A percentile compares a stretch with the other conserved stretches of the same genome.
phyloP scores from a whole-genome alignment of 2,797 vertebrate species.

The Enoplosus armatus region DNA sequence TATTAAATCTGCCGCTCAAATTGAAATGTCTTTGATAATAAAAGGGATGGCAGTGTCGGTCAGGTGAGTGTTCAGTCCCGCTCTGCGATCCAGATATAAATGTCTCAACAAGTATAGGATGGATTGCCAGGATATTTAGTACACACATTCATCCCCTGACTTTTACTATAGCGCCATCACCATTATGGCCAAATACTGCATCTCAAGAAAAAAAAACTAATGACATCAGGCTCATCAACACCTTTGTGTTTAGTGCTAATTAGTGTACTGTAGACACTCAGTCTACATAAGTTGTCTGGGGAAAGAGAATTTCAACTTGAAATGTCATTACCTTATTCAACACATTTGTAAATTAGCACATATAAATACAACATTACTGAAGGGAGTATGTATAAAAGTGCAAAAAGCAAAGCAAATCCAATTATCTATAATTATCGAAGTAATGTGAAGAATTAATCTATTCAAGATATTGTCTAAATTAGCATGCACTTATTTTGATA shows the following conservation, averaged over 20 bases:
- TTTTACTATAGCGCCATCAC: neutral
- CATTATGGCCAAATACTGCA: neutral
- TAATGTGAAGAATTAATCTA: neutral
- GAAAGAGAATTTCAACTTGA: neutral
- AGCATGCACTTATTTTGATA: neutral
- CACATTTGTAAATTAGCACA: neutral
- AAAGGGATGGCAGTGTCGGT: neutral
- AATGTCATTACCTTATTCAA: neutral
- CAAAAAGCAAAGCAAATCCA: constrained; percentile 1
- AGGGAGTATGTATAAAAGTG: neutral
- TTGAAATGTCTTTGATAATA: neutral
- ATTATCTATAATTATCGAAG: no score
- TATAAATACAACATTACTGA: neutral
- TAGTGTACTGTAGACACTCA: neutral
- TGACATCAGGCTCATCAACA: neutral
- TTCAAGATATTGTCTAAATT: neutral
- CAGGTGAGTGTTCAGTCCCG: neutral
- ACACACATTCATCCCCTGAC: neutral
- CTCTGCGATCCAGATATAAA: neutral
- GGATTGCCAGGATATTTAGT: no score
- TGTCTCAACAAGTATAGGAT: neutral
- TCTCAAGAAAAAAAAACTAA: no score
- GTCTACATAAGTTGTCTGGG: neutral
- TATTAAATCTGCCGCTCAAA: neutral
- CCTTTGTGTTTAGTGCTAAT: no score